Base-by-base conservation (phyloP, 2,888 invertebrate species). In the Trachelus iudaicus region DNA sequence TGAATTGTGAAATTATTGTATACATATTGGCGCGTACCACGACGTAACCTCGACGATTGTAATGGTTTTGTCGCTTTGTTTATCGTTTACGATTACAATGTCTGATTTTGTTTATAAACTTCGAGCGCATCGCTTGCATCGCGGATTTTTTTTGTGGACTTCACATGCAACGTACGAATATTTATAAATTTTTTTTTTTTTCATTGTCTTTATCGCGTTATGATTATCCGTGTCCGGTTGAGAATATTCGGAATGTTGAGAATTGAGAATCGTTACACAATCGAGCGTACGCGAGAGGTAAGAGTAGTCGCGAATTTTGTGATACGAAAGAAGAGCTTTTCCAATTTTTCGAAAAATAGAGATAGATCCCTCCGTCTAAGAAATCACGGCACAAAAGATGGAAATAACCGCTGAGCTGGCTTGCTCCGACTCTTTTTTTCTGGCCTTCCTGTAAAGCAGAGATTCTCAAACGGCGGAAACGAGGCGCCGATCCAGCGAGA, bases 61-160 rank as follows among this genome's bases (percentile, higher is more conserved):
- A 15, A 40, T 40, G 40, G 15, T 40, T 40, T 40, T 15, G 40
- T 40, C 15, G 40, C 1, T 40, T 76, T 73, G 76, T 76, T 79
- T 79, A 80, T 80, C 75, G 69, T 76, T 81, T 34, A 12, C 71
- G 69, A 78, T 76, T 76, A 75, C 40, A 75, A 75, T 77, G 76
- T 75, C 73, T 73, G 68, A 37, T 75, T 69, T 56, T 69, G 78
- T 78, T 80, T 81, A 75, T 81, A 81, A 77, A 75, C 74, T 77
- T 73, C 30, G 33, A 30, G 35, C 12, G 34, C n/a, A 12, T 34
- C n/a, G 23, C 23, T 73, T 35, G 73, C 73, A 30, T 31, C n/a
- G 33, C 34, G 15, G 0, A 40, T 40, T 40, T 40, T 40, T 15
- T 40, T 35, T 35, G 40, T 40, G 6, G 1, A 6, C 40, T 15